These are phyloP conservation scores for Aelia acuminata DNA, from an alignment of 2,888 invertebrate species.

Conservation along the genomic window DNA sequence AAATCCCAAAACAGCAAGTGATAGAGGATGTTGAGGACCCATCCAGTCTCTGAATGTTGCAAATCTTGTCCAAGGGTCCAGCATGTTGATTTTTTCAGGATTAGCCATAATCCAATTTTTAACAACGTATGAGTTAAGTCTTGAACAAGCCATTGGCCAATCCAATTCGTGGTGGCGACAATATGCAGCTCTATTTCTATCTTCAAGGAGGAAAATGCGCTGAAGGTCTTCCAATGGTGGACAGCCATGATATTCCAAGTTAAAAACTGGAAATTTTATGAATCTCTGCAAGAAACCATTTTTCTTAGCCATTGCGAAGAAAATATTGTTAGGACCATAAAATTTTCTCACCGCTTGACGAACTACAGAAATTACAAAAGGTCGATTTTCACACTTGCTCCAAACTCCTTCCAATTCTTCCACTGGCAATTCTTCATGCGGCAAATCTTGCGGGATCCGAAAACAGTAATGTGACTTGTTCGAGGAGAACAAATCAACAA, in stretches of 20 bases:
- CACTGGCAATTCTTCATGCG: neutral
- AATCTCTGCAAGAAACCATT: neutral
- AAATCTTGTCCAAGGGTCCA: neutral
- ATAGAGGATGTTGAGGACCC: neutral
- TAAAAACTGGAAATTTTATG: neutral
- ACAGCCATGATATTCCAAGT: neutral
- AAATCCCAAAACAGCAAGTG: neutral
- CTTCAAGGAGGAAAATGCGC: no score
- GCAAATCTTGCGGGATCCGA: neutral
- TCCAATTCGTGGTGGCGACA: neutral
- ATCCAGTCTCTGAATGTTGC: neutral
- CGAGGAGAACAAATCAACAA: neutral
- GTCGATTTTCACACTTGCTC: constrained; percentile 3
- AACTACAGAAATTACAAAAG: neutral
- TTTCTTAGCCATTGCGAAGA: neutral
- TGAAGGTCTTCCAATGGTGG: neutral
- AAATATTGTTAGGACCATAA: neutral
- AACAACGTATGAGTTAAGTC: neutral
- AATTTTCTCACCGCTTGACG: neutral
- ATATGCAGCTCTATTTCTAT: neutral
- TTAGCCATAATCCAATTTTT: neutral
- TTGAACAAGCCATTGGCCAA: neutral
- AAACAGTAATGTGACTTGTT: neutral
- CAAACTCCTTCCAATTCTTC: neutral
- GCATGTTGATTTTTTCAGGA: neutral